phyloP scores from a whole-genome alignment of 2,888 invertebrate genomes.

The Deilephila elpenor region DNA sequence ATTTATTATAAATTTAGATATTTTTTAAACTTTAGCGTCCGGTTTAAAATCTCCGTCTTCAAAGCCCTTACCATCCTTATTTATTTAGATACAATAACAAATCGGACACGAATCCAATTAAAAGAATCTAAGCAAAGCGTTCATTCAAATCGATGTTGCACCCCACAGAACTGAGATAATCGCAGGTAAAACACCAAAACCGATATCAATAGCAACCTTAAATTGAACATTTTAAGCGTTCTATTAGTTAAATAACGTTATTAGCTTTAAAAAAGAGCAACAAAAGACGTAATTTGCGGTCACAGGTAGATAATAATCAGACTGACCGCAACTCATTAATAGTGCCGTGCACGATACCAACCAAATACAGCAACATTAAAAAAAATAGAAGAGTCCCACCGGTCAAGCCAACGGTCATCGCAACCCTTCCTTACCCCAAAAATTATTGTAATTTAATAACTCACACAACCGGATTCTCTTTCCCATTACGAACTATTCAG shows the following conservation, averaged over 20 bases:
- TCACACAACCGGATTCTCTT: slow-evolving; percentile 54
- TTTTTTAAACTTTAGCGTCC: too few relatives aligned
- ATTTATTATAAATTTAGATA: too few relatives aligned
- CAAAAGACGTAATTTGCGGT: slow-evolving; percentile 25
- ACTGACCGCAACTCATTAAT: slow-evolving; percentile 19
- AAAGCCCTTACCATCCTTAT: too few relatives aligned
- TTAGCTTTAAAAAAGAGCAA: slow-evolving; percentile 15
- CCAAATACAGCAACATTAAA: neutral
- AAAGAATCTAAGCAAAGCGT: too few relatives aligned
- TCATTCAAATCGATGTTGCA: too few relatives aligned
- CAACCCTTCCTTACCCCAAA: slow-evolving; percentile 49
- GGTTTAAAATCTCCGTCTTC: too few relatives aligned
- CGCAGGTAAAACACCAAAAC: neutral
- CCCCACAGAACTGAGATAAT: too few relatives aligned
- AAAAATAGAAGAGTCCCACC: slow-evolving; percentile 26
- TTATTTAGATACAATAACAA: too few relatives aligned
- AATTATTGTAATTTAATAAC: slow-evolving; percentile 82
- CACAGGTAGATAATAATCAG: slow-evolving; percentile 21
- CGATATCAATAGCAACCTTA: neutral
- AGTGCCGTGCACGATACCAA: neutral
- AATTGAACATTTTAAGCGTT: neutral
- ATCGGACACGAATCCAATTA: too few relatives aligned
- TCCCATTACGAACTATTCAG: slow-evolving; percentile 65
- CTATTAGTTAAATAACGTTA: slow-evolving; percentile 23
- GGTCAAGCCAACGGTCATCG: slow-evolving; percentile 44